Evolutionary conservation across 2,888 invertebrate genomes (phyloP), one percentile per base, ranked within the genome.

Genomic region (Ethmia dodecea): DNA sequence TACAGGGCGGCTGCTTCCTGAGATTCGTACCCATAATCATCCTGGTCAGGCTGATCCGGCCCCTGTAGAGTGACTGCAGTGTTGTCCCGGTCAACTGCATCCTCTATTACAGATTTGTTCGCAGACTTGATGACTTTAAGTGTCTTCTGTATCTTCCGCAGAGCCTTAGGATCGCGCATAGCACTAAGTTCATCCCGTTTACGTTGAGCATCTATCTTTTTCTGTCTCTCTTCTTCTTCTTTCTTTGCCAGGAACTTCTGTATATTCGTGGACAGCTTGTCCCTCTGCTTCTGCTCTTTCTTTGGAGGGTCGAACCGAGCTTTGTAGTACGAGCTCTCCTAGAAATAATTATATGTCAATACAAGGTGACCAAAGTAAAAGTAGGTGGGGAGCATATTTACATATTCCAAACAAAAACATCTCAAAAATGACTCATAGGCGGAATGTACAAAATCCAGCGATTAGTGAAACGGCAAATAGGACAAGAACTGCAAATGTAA

Each of bases 1-100:
- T 95, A 95, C 52, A 92, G 88, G 15, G 92, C 93, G 27, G 93
- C 90, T 1, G 95, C 93, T 67, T 93, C 93, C 53, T 92, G 92
- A 0, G 96, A 96, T 24, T 93, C 94, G 62, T 95, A 96, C 0
- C 96, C 96, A 63, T 96, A 96, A 62, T 96, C 96, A 78, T 96
- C 96, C 62, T 95, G 94, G 56, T 96, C 96, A 0, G 94, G 93
- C 57, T 95, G 94, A 1, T 92, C 90, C 0, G 92, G 91, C 0
- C 94, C 94, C 31, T 90, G 89, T 20, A 91, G 72, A 0, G 94
- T 93, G 3, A 93, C 89, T 3, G 93, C 92, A 9, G 94, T 93
- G 50, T 94, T 91, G 16, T 92, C 90, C 49, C 88, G 87, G 57
- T 94, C 93, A 13, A 92, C 81, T 1, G 95, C 95, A 87, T 96